Conservation (phyloP, 2,113 vertebrate genomes). For the Nyctibius bracteatus region DNA sequence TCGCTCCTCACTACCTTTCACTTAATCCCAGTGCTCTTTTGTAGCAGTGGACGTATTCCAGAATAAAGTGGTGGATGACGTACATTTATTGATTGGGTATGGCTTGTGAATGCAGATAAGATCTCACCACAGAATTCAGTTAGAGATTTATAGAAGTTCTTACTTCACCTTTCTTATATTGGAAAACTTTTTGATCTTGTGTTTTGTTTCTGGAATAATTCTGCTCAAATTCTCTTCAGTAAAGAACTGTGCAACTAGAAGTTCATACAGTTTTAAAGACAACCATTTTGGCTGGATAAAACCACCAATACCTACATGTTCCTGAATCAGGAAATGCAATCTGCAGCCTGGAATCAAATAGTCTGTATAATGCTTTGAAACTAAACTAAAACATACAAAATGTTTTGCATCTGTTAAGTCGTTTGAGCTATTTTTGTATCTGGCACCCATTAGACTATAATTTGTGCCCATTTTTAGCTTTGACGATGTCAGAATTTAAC, state of each 20-base stretch:
- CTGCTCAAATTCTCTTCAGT: background rate
- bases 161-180: background rate
- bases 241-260: background rate
- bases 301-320: background rate
- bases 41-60: background rate
- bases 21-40: background rate
- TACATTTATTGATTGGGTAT: background rate
- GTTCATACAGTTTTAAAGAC: background rate
- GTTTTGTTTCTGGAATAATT: background rate
- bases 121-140: background rate
- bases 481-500: conserved; percentile 36
- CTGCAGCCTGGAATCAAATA: background rate
- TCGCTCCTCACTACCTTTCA: background rate
- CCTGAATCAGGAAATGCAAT: background rate
- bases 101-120: background rate
- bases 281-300: background rate
- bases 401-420: conserved; percentile 7
- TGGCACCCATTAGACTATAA: conserved; percentile 3
- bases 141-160: background rate
- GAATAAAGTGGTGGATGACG: background rate
- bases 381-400: conserved; percentile 6
- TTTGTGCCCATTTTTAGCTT: conserved; percentile 47
- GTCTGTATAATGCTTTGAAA: conserved; percentile 5
- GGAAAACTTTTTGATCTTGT: background rate
- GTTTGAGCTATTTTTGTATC: conserved; percentile 38